Base-by-base conservation (phyloP, 23 tunicate genomes). In the Phallusia fumigata region DNA sequence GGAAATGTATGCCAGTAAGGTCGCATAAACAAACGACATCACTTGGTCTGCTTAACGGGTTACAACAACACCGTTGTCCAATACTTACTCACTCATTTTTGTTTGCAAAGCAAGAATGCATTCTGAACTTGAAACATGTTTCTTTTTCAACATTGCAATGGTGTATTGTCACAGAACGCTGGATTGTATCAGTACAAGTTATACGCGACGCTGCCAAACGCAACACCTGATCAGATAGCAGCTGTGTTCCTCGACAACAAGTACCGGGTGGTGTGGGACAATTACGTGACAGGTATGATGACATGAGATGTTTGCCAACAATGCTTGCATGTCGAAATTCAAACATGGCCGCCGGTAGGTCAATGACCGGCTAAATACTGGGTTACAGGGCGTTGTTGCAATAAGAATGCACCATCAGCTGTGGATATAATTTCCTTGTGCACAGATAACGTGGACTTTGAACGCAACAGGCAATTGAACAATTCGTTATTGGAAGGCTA, bases 171-270 rank as follows among this genome's bases (percentile, higher is more conserved):
- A 34, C 84, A 83, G 88, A 83, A 89, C 3, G 84, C 83, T 3
- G 98, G 98, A 21, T 64, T 94, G 47, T 94, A 82, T 40, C 85
- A 89, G 31, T 94, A 94, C 85, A 94, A 94, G 85, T 40, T 94
- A 0, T 94, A 94, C 80, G 94, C 98, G 19, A 79, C 78, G 30
- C 34, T 89, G 33, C 94, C 94, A 10, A 80, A 82, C 64, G 98
- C 98, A 28, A 47, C 94, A 19, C 98, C 98, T 31, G 83, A 89
- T 13, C 75, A 90, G 83, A 86, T 94, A 33, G 78, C 87, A 18
- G 81, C 85, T 22, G 98, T 94, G 44, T 94, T 94, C 79, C 87
- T 94, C 32, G 98, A 94, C 83, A 90, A 92, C 80, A 81, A 94
- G 15, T 94, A 94, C 79, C 79, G 98, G 33, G 53, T 94, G 30